Percentiles rank a stretch among this genome's conserved stretches.
These are phyloP conservation scores for Xiphophorus hellerii DNA, from an alignment of 2,113 vertebrate genomes.

Conservation along the genomic window DNA sequence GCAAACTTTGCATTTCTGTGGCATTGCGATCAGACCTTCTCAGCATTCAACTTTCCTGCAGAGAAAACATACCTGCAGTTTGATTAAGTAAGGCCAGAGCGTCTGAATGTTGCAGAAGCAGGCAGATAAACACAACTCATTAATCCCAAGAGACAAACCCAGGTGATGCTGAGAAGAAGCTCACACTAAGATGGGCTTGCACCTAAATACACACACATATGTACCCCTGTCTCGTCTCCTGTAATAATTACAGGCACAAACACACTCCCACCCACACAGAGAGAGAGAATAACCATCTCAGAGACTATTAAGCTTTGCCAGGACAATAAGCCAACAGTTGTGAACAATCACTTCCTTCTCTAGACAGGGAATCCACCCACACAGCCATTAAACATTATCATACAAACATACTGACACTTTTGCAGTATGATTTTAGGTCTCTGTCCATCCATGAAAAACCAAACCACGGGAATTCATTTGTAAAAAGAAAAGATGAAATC, in stretches of 20 bases:
- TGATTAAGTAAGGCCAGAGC: conserved; percentile 34
- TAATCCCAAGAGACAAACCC: conserved; percentile 44
- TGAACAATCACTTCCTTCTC: neutral
- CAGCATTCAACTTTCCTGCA: conserved; percentile 14
- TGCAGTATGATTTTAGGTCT: neutral
- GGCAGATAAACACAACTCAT: conserved; percentile 55
- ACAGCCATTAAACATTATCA: conserved; percentile 20
- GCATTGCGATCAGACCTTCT: conserved; percentile 1
- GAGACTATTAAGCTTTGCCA: conserved; percentile 19
- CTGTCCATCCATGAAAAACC: neutral
- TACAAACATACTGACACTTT: conserved; percentile 9
- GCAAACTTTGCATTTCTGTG: conserved; percentile 8
- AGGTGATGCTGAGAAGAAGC: conserved; percentile 6
- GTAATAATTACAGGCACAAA: neutral
- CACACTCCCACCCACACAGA: conserved; percentile 5
- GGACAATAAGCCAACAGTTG: neutral
- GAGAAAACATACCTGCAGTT: conserved; percentile 33
- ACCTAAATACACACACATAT: neutral
- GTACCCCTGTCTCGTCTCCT: neutral
- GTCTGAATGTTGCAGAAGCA: conserved; percentile 6
- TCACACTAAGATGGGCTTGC: neutral
- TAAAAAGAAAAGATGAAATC: neutral
- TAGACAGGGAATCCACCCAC: conserved; percentile 22
- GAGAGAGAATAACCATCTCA: neutral
- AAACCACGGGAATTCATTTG: neutral